phyloP scores from a whole-genome alignment of 2,113 vertebrate genomes.

The Nycticryphes semicollaris region DNA sequence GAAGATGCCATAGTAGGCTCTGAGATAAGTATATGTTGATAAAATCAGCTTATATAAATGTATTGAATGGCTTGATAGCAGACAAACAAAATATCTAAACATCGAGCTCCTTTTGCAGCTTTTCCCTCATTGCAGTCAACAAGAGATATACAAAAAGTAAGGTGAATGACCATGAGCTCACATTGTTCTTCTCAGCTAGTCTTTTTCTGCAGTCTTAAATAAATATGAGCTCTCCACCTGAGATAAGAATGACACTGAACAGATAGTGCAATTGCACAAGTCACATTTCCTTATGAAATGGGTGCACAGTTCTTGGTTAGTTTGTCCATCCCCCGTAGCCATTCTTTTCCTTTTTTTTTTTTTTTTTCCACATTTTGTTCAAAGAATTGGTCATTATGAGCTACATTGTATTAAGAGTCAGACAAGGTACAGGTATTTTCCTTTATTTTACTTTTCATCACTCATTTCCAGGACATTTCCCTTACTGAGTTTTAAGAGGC shows the following conservation, averaged over 20 bases:
- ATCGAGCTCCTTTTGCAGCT: not conserved
- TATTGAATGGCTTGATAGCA: not conserved
- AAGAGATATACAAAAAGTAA: not conserved
- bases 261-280: not conserved
- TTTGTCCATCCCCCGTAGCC: not conserved
- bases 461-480: not conserved
- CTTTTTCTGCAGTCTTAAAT: not conserved
- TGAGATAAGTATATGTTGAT: not conserved
- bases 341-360: not conserved
- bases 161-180: not conserved
- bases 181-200: not conserved
- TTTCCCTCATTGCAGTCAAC: not conserved
- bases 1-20: not conserved
- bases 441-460: not conserved
- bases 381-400: not conserved
- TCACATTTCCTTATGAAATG: not conserved
- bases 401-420: not conserved
- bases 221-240: not conserved
- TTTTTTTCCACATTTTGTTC: not conserved
- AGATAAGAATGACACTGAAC: not conserved
- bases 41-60: not conserved
- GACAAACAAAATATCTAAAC: not conserved
- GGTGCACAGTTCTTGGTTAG: not conserved
- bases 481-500: not conserved
- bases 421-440: not conserved